A percentile compares a stretch with the other conserved stretches of the same genome.
Conservation (phyloP, 2,113 vertebrate species). For the Sisor rabdophorus region DNA sequence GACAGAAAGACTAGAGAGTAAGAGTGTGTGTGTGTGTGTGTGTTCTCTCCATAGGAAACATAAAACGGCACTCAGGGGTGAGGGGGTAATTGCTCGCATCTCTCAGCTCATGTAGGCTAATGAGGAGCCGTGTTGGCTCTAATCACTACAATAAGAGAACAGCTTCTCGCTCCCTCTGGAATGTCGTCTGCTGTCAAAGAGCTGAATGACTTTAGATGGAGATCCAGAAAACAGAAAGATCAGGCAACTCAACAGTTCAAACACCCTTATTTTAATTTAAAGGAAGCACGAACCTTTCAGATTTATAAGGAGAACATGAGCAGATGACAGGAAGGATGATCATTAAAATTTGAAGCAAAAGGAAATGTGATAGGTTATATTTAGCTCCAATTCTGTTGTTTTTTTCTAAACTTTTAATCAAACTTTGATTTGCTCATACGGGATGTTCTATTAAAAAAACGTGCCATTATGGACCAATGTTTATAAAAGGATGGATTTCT, state of each 20-base stretch:
- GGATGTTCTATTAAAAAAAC: neutral
- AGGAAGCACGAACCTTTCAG: slow-evolving; percentile 32
- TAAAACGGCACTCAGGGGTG: slow-evolving; percentile 80
- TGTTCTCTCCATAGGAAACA: slow-evolving; percentile 74
- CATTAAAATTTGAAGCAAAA: slow-evolving; percentile 10
- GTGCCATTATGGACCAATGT: too few species aligned
- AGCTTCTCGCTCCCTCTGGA: slow-evolving; percentile 40
- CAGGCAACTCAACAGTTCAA: slow-evolving; percentile 17
- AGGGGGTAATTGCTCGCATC: slow-evolving; percentile 73
- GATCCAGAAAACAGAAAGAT: slow-evolving; percentile 28
- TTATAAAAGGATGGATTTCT: neutral
- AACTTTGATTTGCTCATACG: neutral
- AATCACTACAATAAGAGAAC: slow-evolving; percentile 66
- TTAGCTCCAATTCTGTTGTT: neutral
- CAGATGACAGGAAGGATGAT: slow-evolving; percentile 16
- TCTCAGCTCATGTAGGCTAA: slow-evolving; percentile 81
- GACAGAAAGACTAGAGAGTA: slow-evolving; percentile 18
- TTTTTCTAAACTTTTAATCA: neutral
- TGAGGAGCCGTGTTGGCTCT: slow-evolving; percentile 79
- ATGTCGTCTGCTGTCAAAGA: slow-evolving; percentile 42
- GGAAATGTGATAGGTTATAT: neutral
- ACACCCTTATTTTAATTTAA: slow-evolving; percentile 38
- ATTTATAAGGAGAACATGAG: slow-evolving; percentile 27
- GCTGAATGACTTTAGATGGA: slow-evolving; percentile 41
- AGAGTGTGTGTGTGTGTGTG: slow-evolving; percentile 53